Conservation (phyloP, 2,113 vertebrate genomes). For the Heliornis fulica region DNA sequence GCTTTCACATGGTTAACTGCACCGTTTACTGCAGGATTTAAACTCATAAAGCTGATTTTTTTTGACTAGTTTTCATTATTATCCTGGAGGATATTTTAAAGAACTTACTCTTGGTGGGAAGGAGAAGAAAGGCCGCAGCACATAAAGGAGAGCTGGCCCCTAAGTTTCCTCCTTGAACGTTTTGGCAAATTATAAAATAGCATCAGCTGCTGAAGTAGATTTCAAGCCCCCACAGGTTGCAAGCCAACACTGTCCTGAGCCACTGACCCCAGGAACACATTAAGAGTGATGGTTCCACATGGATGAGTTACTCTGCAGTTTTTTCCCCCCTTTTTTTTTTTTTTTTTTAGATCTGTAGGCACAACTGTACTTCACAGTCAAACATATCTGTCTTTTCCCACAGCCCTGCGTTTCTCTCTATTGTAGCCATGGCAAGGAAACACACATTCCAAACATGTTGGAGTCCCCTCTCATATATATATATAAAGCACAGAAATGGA, state of each 20-base stretch:
- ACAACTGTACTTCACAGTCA: constrained; percentile 14
- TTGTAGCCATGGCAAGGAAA: constrained; percentile 59
- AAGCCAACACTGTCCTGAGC: background rate
- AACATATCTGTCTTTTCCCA: constrained; percentile 29
- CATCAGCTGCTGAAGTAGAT: background rate
- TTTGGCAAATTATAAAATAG: background rate
- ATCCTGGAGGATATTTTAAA: background rate
- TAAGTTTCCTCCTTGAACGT: background rate
- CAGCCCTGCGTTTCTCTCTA: constrained; percentile 16
- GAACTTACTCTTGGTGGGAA: background rate
- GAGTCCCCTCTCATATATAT: constrained; percentile 42
- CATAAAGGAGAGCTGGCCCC: background rate
- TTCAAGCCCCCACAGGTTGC: background rate
- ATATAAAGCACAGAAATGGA: constrained; percentile 54
- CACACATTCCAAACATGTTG: constrained; percentile 29
- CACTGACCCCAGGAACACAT: background rate
- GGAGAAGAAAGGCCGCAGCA: constrained; percentile 20
- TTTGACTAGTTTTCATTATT: constrained; percentile 1
- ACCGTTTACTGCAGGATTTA: background rate
- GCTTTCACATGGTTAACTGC: constrained; percentile 1
- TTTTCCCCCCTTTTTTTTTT: background rate
- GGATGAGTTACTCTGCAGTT: background rate
- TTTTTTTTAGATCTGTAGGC: background rate
- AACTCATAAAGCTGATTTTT: background rate
- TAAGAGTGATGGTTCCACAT: constrained; percentile 28